Percentiles rank a stretch among this genome's conserved stretches.
phyloP scores from a whole-genome alignment of 2,888 invertebrate genomes.

The Thymelicus sylvestris region DNA sequence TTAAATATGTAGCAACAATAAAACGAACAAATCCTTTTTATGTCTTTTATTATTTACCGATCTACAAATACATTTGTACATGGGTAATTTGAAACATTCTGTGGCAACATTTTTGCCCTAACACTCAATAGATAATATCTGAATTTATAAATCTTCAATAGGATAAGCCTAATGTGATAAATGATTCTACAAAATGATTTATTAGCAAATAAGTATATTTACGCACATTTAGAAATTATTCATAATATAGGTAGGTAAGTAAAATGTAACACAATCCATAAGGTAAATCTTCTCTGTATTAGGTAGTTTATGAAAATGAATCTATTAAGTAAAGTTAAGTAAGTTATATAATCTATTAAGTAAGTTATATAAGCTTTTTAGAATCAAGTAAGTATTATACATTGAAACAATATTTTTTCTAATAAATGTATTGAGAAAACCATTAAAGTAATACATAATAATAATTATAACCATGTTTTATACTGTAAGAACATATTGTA shows the following conservation, averaged over 20 bases:
- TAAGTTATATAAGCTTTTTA: background rate
- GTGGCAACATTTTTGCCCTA: slow-evolving; percentile 68
- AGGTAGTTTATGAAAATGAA: background rate
- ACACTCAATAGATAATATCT: slow-evolving; percentile 69
- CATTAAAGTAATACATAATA: no score
- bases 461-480: no score
- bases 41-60: slow-evolving; percentile 67
- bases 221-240: background rate
- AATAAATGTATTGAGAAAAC: no score
- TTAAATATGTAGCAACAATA: background rate
- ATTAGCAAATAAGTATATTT: slow-evolving; percentile 13
- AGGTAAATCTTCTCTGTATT: background rate
- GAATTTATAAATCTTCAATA: slow-evolving; percentile 48
- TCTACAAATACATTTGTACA: slow-evolving; percentile 81
- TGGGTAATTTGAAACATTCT: slow-evolving; percentile 69
- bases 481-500: no score
- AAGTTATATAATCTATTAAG: background rate
- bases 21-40: slow-evolving; percentile 37
- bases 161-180: slow-evolving; percentile 18
- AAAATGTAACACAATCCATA: background rate
- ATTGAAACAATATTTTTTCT: no score
- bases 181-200: slow-evolving; percentile 14
- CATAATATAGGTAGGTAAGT: background rate
- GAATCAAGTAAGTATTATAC: background rate
- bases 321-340: background rate